Base-by-base conservation (phyloP, 2,113 vertebrate species). In the Willisornis vidua region DNA sequence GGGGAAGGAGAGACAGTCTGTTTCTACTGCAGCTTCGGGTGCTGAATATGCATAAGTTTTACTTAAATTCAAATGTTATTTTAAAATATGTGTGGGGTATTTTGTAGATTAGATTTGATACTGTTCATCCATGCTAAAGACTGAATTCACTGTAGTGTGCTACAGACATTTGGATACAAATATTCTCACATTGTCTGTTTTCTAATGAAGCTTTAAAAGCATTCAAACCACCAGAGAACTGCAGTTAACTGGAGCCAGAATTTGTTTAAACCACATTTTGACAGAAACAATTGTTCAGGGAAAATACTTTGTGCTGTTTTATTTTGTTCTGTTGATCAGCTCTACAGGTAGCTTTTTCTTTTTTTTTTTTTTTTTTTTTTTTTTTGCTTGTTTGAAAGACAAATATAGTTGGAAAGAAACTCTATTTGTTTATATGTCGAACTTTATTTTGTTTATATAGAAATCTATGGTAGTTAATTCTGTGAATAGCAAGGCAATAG, bases 151-250 rank as follows among this genome's bases (percentile, higher is more conserved):
- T 90, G 0, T 26, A n/a, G 37, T 48, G 3, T 45, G 31, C 76
- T 87, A 26, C 2, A 83, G 82, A 51, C 4, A 3, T 92, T 92
- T 81, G n/a, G 75, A 58, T 89, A 65, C 84, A 92, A 87, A 91
- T 91, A 78, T n/a, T 92, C 66, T 48, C 67, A 52, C 57, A 68
- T 18, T 46, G 61, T 67, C 51, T 94, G 45, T 65, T 89, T 94
- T 37, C 66, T 92, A 90, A 89, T 87, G 87, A 94, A 94, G 89
- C 84, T 94, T 95, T 95, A 72, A 95, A 93, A 95, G 86, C 55
- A 6, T 84, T 85, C 61, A 95, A 87, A 91, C 87, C 95, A 89
- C 94, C 41, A 92, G 95, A 95, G 84, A 61, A 68, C 80, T 78
- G 70, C 73, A 67, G 91, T 91, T 92, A 91, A 78, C 87, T 75